Evolutionary conservation across 2,113 vertebrate genomes (phyloP).

Genomic region (Pavo muticus): DNA sequence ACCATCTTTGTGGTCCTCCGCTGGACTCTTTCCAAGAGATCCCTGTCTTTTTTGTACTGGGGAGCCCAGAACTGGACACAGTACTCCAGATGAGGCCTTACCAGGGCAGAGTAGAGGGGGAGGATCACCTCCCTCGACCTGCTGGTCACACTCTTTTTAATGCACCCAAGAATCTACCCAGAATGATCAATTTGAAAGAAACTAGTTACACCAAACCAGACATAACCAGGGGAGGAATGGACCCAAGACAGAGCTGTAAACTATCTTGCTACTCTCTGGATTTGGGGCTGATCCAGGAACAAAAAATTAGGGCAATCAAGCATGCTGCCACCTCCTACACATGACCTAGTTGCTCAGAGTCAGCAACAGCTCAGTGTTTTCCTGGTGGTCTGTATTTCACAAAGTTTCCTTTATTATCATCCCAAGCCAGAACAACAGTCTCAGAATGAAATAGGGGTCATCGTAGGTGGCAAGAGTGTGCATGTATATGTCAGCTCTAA

Average conservation of each 20-base stretch:
- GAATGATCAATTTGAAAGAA: background rate
- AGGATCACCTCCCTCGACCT: too few relatives aligned
- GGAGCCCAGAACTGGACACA: too few relatives aligned
- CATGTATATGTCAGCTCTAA: background rate
- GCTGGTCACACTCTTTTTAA: too few relatives aligned
- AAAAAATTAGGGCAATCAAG: background rate
- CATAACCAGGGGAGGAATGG: background rate
- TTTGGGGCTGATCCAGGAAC: background rate
- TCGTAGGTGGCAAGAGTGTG: background rate
- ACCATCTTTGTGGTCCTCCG: too few relatives aligned
- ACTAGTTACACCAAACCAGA: rapidly evolving
- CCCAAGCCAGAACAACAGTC: background rate
- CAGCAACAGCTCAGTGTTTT: background rate
- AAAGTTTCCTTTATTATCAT: rapidly evolving
- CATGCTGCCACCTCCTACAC: background rate
- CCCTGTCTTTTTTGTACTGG: too few relatives aligned
- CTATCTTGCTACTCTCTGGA: background rate
- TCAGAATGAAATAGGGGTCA: background rate
- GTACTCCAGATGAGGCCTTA: too few relatives aligned
- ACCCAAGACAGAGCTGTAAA: background rate
- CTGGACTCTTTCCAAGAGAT: too few relatives aligned
- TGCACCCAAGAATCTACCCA: too few relatives aligned
- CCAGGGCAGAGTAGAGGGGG: too few relatives aligned
- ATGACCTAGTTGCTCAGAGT: background rate
- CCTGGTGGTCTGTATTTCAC: background rate